Percentiles rank a stretch among this genome's conserved stretches.
phyloP scores from a whole-genome alignment of 2,888 invertebrate genomes.

The Sminthurides aquaticus region DNA sequence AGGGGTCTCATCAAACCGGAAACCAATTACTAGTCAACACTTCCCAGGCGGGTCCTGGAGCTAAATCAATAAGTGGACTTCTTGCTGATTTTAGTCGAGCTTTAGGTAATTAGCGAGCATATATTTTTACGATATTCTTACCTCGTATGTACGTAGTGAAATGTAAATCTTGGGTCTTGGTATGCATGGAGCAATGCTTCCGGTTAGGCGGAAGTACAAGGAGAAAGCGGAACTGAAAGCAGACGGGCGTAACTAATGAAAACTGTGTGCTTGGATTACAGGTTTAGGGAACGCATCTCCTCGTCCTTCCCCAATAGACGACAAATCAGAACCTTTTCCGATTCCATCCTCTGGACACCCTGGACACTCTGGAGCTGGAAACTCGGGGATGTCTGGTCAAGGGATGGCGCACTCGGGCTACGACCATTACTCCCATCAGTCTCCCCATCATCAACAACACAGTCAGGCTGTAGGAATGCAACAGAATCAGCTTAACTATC shows the following conservation, averaged over 20 bases:
- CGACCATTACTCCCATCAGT: constrained; percentile 35
- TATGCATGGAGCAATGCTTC: too few species aligned
- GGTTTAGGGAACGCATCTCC: constrained; percentile 46
- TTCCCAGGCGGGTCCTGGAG: constrained; percentile 34
- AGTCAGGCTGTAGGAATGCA: constrained; percentile 21
- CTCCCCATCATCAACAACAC: constrained; percentile 26
- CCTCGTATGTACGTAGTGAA: too few species aligned
- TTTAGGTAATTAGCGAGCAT: constrained; percentile 48
- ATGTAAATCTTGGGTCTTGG: too few species aligned
- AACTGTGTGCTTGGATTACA: constrained; percentile 30
- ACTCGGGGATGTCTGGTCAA: constrained; percentile 20
- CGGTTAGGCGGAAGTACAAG: too few species aligned
- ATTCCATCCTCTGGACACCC: constrained; percentile 33
- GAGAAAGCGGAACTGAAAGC: too few species aligned
- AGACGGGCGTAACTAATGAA: too few species aligned
- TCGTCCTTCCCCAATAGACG: constrained; percentile 46
- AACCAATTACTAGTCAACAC: constrained; percentile 26
- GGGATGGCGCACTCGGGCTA: constrained; percentile 34
- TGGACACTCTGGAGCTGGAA: constrained; percentile 19
- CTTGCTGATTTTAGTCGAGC: constrained; percentile 50
- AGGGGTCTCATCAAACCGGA: constrained; percentile 21
- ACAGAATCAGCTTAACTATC: constrained; percentile 45
- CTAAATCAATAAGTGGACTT: constrained; percentile 48
- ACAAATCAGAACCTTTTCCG: constrained; percentile 44
- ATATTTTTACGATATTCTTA: too few species aligned